Evolutionary conservation across 2,113 vertebrate species (phyloP).

Genomic region (Plectropomus leopardus): DNA sequence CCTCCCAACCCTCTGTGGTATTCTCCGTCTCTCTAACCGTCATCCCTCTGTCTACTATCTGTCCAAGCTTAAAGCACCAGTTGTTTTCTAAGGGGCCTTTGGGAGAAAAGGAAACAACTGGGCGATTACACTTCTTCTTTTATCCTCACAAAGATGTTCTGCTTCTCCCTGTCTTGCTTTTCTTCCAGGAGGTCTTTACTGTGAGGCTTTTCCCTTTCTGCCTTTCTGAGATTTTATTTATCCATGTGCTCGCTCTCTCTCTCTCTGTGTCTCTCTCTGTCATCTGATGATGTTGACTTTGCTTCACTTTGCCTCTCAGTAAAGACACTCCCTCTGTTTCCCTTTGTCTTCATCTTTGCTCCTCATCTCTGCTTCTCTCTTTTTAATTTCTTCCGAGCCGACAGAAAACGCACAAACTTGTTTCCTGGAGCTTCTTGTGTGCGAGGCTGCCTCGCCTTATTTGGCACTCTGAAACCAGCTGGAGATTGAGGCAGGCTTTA

Average conservation of each 20-base stretch:
- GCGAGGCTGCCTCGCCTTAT: slow-evolving; percentile 8
- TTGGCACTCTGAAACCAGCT: slow-evolving; percentile 23
- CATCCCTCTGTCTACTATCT: slow-evolving; percentile 79
- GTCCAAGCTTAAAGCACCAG: slow-evolving; percentile 79
- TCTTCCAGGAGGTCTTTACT: slow-evolving; percentile 74
- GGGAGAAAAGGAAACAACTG: slow-evolving; percentile 78
- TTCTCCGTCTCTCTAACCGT: slow-evolving; percentile 69
- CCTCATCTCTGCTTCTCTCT: slow-evolving; percentile 8
- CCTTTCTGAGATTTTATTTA: slow-evolving; percentile 66
- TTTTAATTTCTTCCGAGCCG: slow-evolving; percentile 34
- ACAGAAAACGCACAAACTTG: slow-evolving; percentile 31
- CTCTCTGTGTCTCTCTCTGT: slow-evolving; percentile 31
- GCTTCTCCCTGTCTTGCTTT: slow-evolving; percentile 64
- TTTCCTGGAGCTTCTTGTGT: slow-evolving; percentile 30
- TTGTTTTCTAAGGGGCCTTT: slow-evolving; percentile 75
- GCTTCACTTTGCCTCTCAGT: slow-evolving; percentile 38
- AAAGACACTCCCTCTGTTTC: slow-evolving; percentile 20
- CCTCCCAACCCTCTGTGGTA: slow-evolving; percentile 59
- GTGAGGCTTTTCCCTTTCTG: slow-evolving; percentile 62
- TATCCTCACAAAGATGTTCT: slow-evolving; percentile 73
- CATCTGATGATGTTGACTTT: slow-evolving; percentile 60
- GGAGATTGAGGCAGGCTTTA: slow-evolving; percentile 38
- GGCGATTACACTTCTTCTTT: slow-evolving; percentile 76
- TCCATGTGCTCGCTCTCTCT: slow-evolving; percentile 37
- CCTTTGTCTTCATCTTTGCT: slow-evolving; percentile 5